Base-by-base conservation (phyloP, 2,888 invertebrate species). In the Macrosiphum euphorbiae region DNA sequence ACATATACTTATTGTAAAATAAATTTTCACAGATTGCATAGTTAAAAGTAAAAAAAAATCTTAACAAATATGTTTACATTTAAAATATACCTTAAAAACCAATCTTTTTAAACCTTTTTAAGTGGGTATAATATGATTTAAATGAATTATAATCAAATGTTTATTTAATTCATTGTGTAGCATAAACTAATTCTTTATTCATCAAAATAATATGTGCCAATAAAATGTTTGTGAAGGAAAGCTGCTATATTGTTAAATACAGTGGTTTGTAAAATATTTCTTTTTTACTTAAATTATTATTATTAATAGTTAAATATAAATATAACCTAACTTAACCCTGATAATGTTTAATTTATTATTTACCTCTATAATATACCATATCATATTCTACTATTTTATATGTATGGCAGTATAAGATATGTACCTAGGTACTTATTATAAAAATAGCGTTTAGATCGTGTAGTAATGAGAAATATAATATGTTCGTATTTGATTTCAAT, bases 81-180 rank as follows among this genome's bases (percentile, higher is more conserved):
- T 50, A 35, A 61, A 50, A 50, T 87, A 7, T 87, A 52, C 7
- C 47, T 87, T 87, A n/a, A 50, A 50, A 87, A 50, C 20, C 20
- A 47, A 87, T 87, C 47, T 16, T 10, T 35, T 35, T 52, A 11
- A n/a, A 88, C 10, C n/a, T 35, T 52, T 24, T 88, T 88, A 88
- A 88, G 52, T 88, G 52, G 52, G 0, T 88, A 35, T 88, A 88
- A 52, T 88, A 52, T 35, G 88, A 24, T 24, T 88, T 88, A 52
- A 88, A 88, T 35, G 52, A 88, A 52, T 88, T 35, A 88, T 88
- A 90, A 50, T 50, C 35, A 90, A 90, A 67, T 90, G 24, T 67
- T 90, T 90, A 44, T 90, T 90, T 35, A 50, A 35, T 78, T 78
- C 20, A 61, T 78, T 24, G 47, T 50, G 2, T 35, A 35, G 7